Conservation (phyloP, 2,888 invertebrate species). For the Melinaea marsaeus region DNA sequence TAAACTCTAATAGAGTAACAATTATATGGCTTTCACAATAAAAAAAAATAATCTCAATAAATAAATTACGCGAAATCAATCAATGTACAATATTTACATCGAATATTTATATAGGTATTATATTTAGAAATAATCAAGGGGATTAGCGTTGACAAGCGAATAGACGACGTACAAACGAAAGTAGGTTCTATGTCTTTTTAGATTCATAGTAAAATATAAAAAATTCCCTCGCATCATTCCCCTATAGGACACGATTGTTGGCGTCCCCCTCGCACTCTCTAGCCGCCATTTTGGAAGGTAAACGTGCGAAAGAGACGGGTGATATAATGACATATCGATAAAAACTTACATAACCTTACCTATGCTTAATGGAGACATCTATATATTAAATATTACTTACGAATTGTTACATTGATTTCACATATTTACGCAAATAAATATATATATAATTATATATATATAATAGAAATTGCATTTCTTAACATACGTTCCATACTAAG, state of each 20-base stretch:
- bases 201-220: slow-evolving; percentile 77
- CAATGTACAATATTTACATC: slow-evolving; percentile 77
- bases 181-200: slow-evolving; percentile 70
- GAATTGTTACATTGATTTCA: slow-evolving; percentile 63
- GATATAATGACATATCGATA: slow-evolving; percentile 67
- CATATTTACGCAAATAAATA: slow-evolving; percentile 26
- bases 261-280: slow-evolving; percentile 46
- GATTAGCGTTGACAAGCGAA: slow-evolving; percentile 63
- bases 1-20: slow-evolving; percentile 53
- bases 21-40: slow-evolving; percentile 64
- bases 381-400: slow-evolving; percentile 74
- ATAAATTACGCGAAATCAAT: slow-evolving; percentile 66
- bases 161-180: slow-evolving; percentile 49
- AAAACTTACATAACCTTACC: slow-evolving; percentile 71
- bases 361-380: slow-evolving; percentile 71
- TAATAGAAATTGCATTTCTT: slow-evolving; percentile 35
- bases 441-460: slow-evolving; percentile 42
- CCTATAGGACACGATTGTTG: slow-evolving; percentile 69
- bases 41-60: slow-evolving; percentile 70
- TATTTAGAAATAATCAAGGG: slow-evolving; percentile 50
- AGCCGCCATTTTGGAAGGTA: slow-evolving; percentile 24
- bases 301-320: slow-evolving; percentile 48
- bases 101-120: slow-evolving; percentile 66
- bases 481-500: slow-evolving; percentile 28
- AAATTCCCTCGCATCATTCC: slow-evolving; percentile 70